These are phyloP conservation scores for Cheumatopsyche charites DNA, from an alignment of 1,140 invertebrate species.

Conservation along the genomic window DNA sequence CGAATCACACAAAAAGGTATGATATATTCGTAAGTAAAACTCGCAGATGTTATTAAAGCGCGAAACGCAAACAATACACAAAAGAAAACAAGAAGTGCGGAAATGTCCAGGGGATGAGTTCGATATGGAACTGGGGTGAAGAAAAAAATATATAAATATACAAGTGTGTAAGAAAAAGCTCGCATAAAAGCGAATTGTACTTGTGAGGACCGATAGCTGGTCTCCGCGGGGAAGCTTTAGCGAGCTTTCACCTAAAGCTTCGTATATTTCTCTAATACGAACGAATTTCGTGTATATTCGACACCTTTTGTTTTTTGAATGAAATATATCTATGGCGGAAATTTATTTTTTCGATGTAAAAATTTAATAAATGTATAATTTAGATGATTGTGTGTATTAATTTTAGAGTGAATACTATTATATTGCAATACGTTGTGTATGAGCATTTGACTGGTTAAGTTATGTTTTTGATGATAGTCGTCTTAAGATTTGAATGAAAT, in stretches of 20 bases:
- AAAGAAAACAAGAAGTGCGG: slow-evolving; percentile 16
- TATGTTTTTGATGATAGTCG: too few species aligned
- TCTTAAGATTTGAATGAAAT: too few species aligned
- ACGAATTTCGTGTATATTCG: neutral
- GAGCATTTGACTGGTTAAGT: too few species aligned
- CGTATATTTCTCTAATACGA: slow-evolving; percentile 9
- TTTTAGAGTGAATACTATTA: too few species aligned
- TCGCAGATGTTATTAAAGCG: slow-evolving; percentile 25
- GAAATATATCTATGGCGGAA: too few species aligned
- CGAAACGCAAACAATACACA: slow-evolving; percentile 28
- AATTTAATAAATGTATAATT: too few species aligned
- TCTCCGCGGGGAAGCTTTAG: slow-evolving; percentile 10
- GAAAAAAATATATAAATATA: too few species aligned
- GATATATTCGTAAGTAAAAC: slow-evolving; percentile 10
- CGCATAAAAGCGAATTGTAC: slow-evolving; percentile 34
- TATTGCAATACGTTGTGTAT: too few species aligned
- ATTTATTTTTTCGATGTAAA: too few species aligned
- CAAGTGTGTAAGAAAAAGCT: slow-evolving; percentile 10
- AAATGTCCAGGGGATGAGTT: neutral
- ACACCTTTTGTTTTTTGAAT: neutral
- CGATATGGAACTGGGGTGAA: neutral
- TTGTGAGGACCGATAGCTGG: slow-evolving; percentile 22
- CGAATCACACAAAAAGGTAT: neutral
- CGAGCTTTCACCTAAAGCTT: neutral
- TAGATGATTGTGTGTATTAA: too few species aligned